Evolutionary conservation across 2,113 vertebrate genomes (phyloP), one percentile per base, ranked within the genome.

Genomic region (Aleadryas rufinucha): DNA sequence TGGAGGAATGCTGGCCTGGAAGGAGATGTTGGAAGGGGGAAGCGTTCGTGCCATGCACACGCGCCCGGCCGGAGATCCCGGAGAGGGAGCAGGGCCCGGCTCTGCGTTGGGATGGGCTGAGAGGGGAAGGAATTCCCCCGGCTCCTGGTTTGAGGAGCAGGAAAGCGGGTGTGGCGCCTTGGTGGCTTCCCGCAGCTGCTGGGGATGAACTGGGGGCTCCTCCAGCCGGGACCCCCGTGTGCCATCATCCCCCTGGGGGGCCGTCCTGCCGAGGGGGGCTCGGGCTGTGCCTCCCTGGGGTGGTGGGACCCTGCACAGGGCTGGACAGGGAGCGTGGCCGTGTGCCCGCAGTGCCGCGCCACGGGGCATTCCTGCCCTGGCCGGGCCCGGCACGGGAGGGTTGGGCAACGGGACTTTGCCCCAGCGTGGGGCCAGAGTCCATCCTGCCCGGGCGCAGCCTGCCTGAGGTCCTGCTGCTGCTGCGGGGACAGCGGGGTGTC

Each of bases 161-260:
- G 69, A 63, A 7, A 28, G 28, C 49, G 1, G 18, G 2, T 4
- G 3, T 1, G n/a, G 75, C 50, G 49, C 37, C 22, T 26, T 12
- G 10, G 8, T 37, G 60, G 39, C 37, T 49, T 77, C 17, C 23
- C 23, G 6, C 28, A 1, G 27, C 49, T 56, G 47, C 72, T 65
- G 81, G 54, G 50, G 42, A 4, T 41, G 59, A 39, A 3, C 2
- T 10, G 19, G 49, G 54, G 68, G 27, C 3, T 74, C 44, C 15
- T 23, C n/a, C 1, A 2, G 16, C 20, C 2, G 2, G 2, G 31
- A 0, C 20, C 49, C 15, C 21, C 12, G 0, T 2, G 63, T 26
- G 57, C 57, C 6, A 0, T 15, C 2, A 1, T 5, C 4, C 26
- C 57, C 18, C 64, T 4, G 4, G 13, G 71, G 11, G 20, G 13